These are phyloP conservation scores for Aphodius granarius DNA, from an alignment of 2,888 invertebrate genomes.

Conservation along the genomic window DNA sequence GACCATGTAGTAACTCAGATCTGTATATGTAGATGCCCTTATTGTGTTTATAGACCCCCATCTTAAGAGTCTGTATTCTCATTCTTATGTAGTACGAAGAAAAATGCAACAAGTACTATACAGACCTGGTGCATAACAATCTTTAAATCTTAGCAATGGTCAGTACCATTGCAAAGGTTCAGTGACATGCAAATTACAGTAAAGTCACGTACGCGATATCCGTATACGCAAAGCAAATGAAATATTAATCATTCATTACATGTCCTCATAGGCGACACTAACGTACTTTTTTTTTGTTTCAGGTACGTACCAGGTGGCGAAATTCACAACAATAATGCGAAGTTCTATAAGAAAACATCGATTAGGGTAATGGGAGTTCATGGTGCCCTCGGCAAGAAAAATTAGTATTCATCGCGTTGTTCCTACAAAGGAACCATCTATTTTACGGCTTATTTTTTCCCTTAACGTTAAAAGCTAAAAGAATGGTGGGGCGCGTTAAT, in stretches of 20 bases:
- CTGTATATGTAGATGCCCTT: too few relatives aligned
- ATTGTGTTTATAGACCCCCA: too few relatives aligned
- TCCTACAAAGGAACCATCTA: neutral
- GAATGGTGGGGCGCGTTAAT: neutral
- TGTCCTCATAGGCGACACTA: neutral
- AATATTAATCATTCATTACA: neutral
- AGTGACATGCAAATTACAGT: neutral
- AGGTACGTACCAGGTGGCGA: neutral
- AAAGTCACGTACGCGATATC: neutral
- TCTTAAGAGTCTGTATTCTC: too few relatives aligned
- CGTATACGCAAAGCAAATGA: neutral
- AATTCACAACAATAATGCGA: neutral
- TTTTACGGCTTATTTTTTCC: neutral
- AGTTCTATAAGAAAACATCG: neutral
- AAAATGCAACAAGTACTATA: too few relatives aligned
- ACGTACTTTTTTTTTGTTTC: neutral
- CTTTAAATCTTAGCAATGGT: too few relatives aligned
- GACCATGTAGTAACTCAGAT: too few relatives aligned
- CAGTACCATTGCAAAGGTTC: neutral
- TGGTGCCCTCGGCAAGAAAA: neutral
- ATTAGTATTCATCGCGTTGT: neutral
- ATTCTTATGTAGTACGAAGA: neutral
- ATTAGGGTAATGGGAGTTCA: neutral
- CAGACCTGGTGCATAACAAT: neutral
- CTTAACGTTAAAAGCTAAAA: slow-evolving; percentile 1